Conservation (phyloP, 1,140 invertebrate species). For the Geopemphigus sp. region DNA sequence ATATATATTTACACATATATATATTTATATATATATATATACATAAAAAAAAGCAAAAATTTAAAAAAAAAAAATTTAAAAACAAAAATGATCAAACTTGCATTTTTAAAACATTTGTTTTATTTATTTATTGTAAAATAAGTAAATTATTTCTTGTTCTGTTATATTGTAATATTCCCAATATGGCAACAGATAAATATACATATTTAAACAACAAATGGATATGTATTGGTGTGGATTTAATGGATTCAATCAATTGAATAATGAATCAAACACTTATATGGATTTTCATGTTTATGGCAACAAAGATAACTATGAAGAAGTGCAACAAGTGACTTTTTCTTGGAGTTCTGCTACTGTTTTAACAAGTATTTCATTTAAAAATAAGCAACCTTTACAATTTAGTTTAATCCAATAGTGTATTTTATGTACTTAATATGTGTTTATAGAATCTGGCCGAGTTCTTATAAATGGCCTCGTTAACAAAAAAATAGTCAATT, state of each 20-base stretch:
- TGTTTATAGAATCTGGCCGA: conserved; percentile 11
- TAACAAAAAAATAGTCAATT: neutral
- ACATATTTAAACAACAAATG: conserved; percentile 48
- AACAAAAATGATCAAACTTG: conserved; percentile 1
- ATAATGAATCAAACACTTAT: conserved; percentile 7
- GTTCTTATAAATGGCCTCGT: conserved; percentile 16
- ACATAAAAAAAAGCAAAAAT: conserved; percentile 3
- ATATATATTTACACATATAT: conserved; percentile 12
- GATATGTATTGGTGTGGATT: conserved; percentile 43
- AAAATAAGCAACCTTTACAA: too few relatives aligned
- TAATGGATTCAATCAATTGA: conserved; percentile 46
- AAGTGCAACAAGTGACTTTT: conserved; percentile 30
- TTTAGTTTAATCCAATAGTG: neutral
- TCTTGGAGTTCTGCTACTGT: conserved; percentile 45
- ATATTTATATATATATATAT: too few relatives aligned
- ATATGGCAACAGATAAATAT: conserved; percentile 40
- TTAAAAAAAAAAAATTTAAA: conserved; percentile 16
- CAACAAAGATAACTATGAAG: neutral
- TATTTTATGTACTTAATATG: neutral
- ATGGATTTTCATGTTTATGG: conserved; percentile 10
- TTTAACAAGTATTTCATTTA: conserved; percentile 31
- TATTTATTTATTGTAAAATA: conserved; percentile 36
- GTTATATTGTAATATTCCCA: conserved; percentile 33
- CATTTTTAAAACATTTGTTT: too few relatives aligned
- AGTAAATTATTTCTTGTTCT: conserved; percentile 28